Evolutionary conservation across 2,888 invertebrate genomes (phyloP).

Genomic region (Coleophora deauratella): DNA sequence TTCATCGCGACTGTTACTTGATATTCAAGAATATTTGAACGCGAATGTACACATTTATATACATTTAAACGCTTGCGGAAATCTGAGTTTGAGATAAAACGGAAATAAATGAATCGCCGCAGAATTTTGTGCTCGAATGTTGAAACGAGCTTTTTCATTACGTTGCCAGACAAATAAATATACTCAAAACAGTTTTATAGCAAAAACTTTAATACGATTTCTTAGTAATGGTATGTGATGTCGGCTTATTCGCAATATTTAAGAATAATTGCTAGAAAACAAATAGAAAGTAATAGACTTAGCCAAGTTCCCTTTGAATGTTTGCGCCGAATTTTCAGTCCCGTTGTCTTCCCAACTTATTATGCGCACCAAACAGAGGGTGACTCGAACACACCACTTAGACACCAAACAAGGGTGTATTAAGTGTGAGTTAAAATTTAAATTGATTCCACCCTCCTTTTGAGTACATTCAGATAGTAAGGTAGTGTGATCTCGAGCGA

Average conservation of each 20-base stretch:
- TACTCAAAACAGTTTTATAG: too few species aligned
- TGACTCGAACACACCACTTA: slow-evolving; percentile 72
- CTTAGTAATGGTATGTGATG: too few species aligned
- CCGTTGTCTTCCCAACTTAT: slow-evolving; percentile 66
- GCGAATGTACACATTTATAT: slow-evolving; percentile 22
- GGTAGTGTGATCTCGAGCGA: slow-evolving; percentile 65
- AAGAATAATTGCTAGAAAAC: too few species aligned
- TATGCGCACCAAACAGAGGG: slow-evolving; percentile 67
- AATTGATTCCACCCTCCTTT: slow-evolving; percentile 70
- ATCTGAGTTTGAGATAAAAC: slow-evolving; percentile 8
- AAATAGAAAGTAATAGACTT: too few species aligned
- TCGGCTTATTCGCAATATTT: too few species aligned
- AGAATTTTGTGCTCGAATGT: too few species aligned
- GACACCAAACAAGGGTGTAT: slow-evolving; percentile 74
- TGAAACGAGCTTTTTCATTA: too few species aligned
- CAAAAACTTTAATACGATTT: too few species aligned
- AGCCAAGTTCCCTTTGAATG: slow-evolving; percentile 6
- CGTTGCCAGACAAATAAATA: too few species aligned
- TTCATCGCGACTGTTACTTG: slow-evolving; percentile 22
- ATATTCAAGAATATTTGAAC: slow-evolving; percentile 24
- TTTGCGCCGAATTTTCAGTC: slow-evolving; percentile 36
- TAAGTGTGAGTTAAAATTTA: slow-evolving; percentile 74
- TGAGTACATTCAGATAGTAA: slow-evolving; percentile 70
- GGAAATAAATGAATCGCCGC: background rate
- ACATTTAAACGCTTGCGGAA: slow-evolving; percentile 17